These are phyloP conservation scores for Glaucidium brasilianum DNA, from an alignment of 2,113 vertebrate genomes.

Conservation along the genomic window DNA sequence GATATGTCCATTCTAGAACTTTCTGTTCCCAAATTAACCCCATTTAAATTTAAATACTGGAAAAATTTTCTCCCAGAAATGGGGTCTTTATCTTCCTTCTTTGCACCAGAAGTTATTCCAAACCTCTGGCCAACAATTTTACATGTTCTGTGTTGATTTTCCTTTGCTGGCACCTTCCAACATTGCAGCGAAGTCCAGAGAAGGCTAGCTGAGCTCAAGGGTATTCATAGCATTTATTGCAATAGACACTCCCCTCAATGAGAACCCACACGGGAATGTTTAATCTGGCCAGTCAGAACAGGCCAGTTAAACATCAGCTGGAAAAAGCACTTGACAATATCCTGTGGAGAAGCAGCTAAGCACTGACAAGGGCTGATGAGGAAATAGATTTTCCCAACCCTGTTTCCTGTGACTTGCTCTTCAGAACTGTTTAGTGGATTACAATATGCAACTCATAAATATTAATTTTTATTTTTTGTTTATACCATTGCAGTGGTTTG, in stretches of 20 bases:
- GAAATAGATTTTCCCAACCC: conserved; percentile 9
- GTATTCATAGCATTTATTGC: conserved; percentile 7
- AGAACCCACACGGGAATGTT: conserved; percentile 40
- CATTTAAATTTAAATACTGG: background rate
- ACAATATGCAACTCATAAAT: background rate
- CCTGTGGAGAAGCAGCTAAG: conserved; percentile 28
- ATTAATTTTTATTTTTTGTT: background rate
- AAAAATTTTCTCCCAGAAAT: background rate
- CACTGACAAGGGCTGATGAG: conserved; percentile 20
- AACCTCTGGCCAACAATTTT: background rate
- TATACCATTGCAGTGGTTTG: background rate
- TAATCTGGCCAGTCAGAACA: background rate
- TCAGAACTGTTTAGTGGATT: background rate
- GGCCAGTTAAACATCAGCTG: conserved; percentile 28
- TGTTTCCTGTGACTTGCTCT: background rate
- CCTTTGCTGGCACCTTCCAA: background rate
- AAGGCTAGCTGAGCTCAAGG: background rate
- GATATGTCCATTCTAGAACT: conserved; percentile 14
- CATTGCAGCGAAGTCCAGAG: background rate
- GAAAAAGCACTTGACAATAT: conserved; percentile 35
- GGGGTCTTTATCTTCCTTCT: background rate
- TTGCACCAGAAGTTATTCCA: background rate
- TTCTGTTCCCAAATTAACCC: conserved; percentile 32
- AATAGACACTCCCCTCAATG: background rate
- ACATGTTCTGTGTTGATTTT: background rate